Base-by-base conservation (phyloP, 2,113 vertebrate species). In the Sylvicapra grimmia region DNA sequence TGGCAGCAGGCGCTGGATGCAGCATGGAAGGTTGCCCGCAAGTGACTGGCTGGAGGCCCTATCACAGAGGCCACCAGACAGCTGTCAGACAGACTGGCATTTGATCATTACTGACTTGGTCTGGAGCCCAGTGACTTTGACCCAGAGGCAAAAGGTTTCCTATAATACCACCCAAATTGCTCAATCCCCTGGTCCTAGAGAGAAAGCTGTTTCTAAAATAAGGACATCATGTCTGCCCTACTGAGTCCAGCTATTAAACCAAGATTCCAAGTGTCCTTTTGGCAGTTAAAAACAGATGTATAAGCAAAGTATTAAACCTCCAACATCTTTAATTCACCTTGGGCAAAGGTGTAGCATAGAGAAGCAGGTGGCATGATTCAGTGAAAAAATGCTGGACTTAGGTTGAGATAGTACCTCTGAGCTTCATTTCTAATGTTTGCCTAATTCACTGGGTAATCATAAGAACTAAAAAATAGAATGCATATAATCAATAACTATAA, bases 31-130 rank as follows among this genome's bases (percentile, higher is more conserved):
- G 40, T 40, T 96, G 79, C 80, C 77, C 65, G 94, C 92, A 56
- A 97, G 84, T 58, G 90, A 96, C 94, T 96, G 90, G 65, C 96
- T 89, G 4, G 80, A 97, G 94, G 89, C 80, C 96, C 59, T 93
- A 61, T 85, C 84, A 95, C 84, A 95, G 94, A 98, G 92, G 90
- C 93, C 92, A 96, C 93, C 80, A 95, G 96, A 96, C 94, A 98
- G 93, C 93, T 98, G 97, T 97, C 95, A 96, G 89, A 79, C 86
- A 97, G 82, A 92, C 25, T 89, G 90, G 87, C 75, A 86, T 98
- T 97, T 96, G 97, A 96, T 97, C 75, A 83, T 96, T 95, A 93
- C 49, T 93, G 59, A 82, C 68, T 97, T 97, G 96, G 96, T 90
- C 86, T 80, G 13, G 44, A 96, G 86, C 91, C 96, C 83, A 61